Base-by-base conservation (phyloP, 2,888 invertebrate species). In the Coleophora deauratella region DNA sequence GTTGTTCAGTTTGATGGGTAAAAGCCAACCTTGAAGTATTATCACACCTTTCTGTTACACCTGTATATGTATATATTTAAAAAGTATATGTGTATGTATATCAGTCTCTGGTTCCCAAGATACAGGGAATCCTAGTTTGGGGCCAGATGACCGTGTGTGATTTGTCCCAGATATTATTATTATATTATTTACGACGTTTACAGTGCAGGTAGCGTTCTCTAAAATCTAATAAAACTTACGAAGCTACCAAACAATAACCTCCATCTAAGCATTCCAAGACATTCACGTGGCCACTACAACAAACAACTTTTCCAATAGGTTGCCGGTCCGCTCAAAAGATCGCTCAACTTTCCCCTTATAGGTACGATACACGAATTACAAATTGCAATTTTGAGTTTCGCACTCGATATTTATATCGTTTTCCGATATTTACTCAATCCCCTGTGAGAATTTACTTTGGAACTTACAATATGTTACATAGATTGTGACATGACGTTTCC, bases 321-420 rank as follows among this genome's bases (percentile, higher is more conserved):
- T 63, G 54, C 52, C 51, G 30, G 57, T 48, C 46, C 43, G 64
- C 57, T 61, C 57, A 57, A 59, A 66, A 62, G 62, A 65, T 55
- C 57, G 57, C 50, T 56, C 57, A 64, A 67, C 55, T 68, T 70
- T 53, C 47, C 54, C 57, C 54, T 55, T 48, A 52, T 4, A 21
- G 6, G 6, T 57, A 55, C 59, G 55, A 62, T 65, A 61, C 63
- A 63, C 62, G 62, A 65, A 66, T 69, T 66, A 65, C 61, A 66
- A 65, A 63, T 66, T 55, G 56, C 55, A 61, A 58, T 59, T 59
- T 66, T 57, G 58, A 64, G 55, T 66, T 66, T 60, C 59, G 48
- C 54, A 59, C 52, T 54, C 47, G 43, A 51, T 49, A 55, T 54
- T 49, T 49, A 54, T 65, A 73, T 62, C 52, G 59, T 55, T 62